Base-by-base conservation (phyloP, 2,113 vertebrate genomes). In the Sander lucioperca region DNA sequence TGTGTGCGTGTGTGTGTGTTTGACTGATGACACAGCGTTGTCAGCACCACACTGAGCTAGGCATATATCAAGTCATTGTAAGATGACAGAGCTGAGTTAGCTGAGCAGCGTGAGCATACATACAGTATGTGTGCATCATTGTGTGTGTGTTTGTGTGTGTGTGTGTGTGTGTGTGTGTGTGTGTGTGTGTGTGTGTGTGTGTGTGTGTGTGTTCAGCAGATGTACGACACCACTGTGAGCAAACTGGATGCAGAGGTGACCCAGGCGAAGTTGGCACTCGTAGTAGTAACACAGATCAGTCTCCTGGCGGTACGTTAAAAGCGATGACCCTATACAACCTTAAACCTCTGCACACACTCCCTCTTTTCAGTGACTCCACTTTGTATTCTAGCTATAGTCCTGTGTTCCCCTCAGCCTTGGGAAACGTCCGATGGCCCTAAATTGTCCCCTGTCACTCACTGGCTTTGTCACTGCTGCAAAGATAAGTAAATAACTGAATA, bases 361-460 rank as follows among this genome's bases (percentile, higher is more conserved):
- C 59, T 12, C 45, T 63, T 72, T 58, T 59, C 30, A 82, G 27
- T 25, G 39, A 68, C 68, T 74, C 50, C 57, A 69, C 73, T 77
- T 64, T 77, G 67, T 43, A 43, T 84, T 70, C 74, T 80, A 83
- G 68, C 58, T 12, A 1, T 16, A 5, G 18, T 68, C 58, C 5
- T 25, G 58, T 47, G 66, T 64, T 72, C 2, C 2, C 0, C 73
- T 81, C 77, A 72, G 77, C 48, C 33, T 75, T 72, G 79, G 81
- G 71, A 71, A 57, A 57, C 6, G 6, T 62, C 75, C 67, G 45
- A 19, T 6, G 6, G 67, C 27, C 47, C 57, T 43, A 57, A 56
- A 82, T 75, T 45, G 50, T 72, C 63, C 69, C 53, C 47, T 66
- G 51, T 84, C 76, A 67, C 67, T 85, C 77, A 80, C 30, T 12